Conservation (phyloP, 2,113 vertebrate genomes). For the Cinclus cinclus region DNA sequence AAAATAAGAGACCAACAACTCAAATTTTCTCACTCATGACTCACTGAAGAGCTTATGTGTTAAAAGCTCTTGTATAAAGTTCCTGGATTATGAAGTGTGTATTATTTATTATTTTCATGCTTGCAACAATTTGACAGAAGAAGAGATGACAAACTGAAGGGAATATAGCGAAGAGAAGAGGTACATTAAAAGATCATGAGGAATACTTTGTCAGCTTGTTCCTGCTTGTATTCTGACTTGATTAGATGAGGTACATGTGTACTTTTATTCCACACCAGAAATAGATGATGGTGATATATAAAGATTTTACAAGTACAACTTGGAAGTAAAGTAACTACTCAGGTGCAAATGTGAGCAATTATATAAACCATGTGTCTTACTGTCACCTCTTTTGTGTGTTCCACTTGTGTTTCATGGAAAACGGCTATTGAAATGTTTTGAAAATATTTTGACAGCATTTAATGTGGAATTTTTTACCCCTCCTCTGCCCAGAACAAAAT, state of each 20-base stretch:
- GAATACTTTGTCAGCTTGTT: not conserved
- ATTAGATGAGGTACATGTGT: conserved; percentile 4
- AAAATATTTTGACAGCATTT: not conserved
- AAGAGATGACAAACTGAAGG: not conserved
- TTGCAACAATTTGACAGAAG: not conserved
- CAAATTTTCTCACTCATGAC: conserved; percentile 1
- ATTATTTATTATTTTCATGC: conserved; percentile 46
- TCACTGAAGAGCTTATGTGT: not conserved
- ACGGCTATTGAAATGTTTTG: not conserved
- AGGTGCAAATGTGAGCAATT: not conserved
- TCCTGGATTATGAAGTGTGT: not conserved
- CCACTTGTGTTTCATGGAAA: not conserved
- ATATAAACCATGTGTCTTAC: not conserved
- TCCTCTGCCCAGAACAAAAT: not conserved
- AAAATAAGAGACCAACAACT: conserved; percentile 3
- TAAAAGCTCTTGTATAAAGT: conserved; percentile 11
- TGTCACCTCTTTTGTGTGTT: not conserved
- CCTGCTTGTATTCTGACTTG: not conserved
- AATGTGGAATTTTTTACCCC: not conserved
- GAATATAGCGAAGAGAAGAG: not conserved
- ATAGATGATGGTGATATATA: not conserved
- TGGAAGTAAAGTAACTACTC: not conserved
- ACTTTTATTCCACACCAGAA: not conserved
- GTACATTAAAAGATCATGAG: not conserved
- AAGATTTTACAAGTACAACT: not conserved